Evolutionary conservation across 1,140 invertebrate species (phyloP).

Genomic region (Achroia grisella): DNA sequence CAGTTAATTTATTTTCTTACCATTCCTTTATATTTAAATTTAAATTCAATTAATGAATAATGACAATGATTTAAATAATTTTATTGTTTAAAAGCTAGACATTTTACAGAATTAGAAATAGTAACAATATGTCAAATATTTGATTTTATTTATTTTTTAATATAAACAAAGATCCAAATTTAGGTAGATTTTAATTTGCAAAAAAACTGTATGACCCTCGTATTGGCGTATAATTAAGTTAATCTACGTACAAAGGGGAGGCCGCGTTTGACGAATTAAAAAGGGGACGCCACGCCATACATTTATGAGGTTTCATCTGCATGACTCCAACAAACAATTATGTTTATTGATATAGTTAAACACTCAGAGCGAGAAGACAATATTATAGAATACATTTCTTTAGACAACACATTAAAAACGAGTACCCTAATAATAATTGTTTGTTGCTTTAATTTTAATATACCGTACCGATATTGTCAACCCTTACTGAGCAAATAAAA

Average conservation of each 20-base stretch:
- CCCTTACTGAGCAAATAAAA: too few relatives aligned
- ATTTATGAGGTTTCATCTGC: background rate
- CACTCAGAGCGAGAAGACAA: too few relatives aligned
- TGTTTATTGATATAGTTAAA: too few relatives aligned
- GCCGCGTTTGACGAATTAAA: conserved; percentile 52
- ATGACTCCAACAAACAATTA: background rate
- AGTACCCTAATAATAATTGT: too few relatives aligned
- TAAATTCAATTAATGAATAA: background rate
- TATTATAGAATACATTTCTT: too few relatives aligned
- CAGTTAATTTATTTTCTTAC: background rate
- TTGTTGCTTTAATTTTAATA: too few relatives aligned
- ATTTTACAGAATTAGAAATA: too few relatives aligned
- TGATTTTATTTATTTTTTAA: background rate
- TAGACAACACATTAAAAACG: too few relatives aligned
- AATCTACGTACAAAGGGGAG: conserved; percentile 11
- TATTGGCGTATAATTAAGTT: conserved; percentile 32
- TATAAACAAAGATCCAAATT: background rate
- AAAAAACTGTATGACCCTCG: background rate
- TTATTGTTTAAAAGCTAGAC: background rate
- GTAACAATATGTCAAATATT: too few relatives aligned
- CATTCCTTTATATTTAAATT: background rate
- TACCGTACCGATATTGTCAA: too few relatives aligned
- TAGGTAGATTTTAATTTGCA: background rate
- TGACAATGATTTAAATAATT: background rate
- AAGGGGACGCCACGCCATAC: conserved; percentile 28